A percentile compares a stretch with the other conserved stretches of the same genome.
phyloP scores from a whole-genome alignment of 2,888 invertebrate genomes.

The Drosophila multiciliata region DNA sequence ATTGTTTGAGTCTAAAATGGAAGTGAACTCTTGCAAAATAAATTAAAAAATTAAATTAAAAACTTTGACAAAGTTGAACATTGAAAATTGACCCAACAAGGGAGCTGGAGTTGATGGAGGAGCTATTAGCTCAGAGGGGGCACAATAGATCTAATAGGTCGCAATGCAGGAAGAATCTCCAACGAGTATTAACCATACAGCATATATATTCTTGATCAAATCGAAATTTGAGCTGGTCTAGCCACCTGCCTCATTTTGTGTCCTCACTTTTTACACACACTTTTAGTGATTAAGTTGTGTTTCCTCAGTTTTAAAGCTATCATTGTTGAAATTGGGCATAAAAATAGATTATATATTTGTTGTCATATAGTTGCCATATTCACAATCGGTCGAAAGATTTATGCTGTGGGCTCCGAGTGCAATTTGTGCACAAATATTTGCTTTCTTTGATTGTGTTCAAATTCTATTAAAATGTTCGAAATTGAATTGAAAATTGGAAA shows the following conservation, averaged over 20 bases:
- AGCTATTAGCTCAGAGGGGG: too few relatives aligned
- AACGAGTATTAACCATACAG: neutral
- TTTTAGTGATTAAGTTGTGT: neutral
- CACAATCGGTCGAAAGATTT: neutral
- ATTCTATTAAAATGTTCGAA: conserved; percentile 10
- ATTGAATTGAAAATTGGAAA: neutral
- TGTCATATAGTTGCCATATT: neutral
- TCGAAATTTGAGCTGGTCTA: neutral
- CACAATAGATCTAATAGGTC: too few relatives aligned
- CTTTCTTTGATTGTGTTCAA: conserved; percentile 1
- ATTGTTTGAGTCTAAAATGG: neutral
- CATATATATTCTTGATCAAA: neutral
- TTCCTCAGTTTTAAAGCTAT: neutral
- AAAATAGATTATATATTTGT: too few relatives aligned
- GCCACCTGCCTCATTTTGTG: neutral
- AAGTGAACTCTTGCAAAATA: neutral
- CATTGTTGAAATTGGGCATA: neutral
- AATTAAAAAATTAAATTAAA: neutral
- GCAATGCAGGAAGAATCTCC: neutral
- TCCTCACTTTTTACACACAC: neutral
- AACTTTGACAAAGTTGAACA: too few relatives aligned
- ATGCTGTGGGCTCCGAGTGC: neutral
- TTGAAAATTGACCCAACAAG: too few relatives aligned
- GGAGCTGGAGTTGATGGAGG: too few relatives aligned
- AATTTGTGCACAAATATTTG: neutral